These are phyloP conservation scores for Ceuthmochares aereus DNA, from an alignment of 2,113 vertebrate species.

Conservation along the genomic window DNA sequence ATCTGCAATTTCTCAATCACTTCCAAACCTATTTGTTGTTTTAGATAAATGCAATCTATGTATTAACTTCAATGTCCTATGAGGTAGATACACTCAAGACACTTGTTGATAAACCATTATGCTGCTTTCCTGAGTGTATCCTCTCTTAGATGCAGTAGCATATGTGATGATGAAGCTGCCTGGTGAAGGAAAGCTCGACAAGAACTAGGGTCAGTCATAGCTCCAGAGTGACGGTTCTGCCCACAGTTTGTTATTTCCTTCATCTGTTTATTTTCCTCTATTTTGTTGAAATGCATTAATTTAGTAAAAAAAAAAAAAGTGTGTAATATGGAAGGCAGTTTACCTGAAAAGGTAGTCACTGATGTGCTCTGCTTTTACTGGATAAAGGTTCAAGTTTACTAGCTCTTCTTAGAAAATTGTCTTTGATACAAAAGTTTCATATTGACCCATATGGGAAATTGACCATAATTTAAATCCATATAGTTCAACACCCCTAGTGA, in stretches of 20 bases:
- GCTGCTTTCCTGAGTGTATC: not conserved
- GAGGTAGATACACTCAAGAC: not conserved
- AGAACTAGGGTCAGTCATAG: not conserved
- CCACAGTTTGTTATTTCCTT: not conserved
- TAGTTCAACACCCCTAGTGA: slow-evolving; percentile 25
- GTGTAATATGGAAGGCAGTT: not conserved
- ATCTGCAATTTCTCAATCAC: not conserved
- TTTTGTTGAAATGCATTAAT: not conserved
- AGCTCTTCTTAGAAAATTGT: slow-evolving; percentile 25
- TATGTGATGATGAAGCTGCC: not conserved
- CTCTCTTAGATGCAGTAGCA: not conserved
- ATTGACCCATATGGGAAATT: not conserved
- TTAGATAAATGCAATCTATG: not conserved
- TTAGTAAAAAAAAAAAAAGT: not conserved
- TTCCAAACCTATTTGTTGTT: not conserved
- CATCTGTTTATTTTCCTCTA: not conserved
- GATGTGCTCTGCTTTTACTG: not conserved
- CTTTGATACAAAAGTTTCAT: slow-evolving; percentile 8
- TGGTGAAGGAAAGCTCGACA: not conserved
- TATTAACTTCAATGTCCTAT: not conserved
- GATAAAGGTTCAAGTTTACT: slow-evolving; percentile 8
- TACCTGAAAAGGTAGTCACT: not conserved
- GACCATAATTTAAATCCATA: slow-evolving; percentile 42
- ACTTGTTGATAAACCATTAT: not conserved
- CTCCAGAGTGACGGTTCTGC: not conserved